Percentiles rank a stretch among this genome's conserved stretches.
Conservation (phyloP, 2,888 invertebrate genomes). For the Galerucella calmariensis region DNA sequence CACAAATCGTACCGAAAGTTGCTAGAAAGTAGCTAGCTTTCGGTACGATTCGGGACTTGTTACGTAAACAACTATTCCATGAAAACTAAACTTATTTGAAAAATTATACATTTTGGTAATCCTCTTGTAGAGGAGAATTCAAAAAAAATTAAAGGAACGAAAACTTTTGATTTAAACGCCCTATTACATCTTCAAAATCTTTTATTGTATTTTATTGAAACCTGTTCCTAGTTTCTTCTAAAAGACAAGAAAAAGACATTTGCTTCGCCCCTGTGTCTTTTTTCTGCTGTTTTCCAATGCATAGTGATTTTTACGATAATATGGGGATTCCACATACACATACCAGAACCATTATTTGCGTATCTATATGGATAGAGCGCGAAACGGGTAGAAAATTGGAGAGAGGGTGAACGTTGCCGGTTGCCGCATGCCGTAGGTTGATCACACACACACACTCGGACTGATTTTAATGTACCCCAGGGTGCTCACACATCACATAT, state of each 20-base stretch:
- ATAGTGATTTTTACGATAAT: conserved; percentile 68
- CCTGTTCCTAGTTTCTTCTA: too few relatives aligned
- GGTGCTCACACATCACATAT: conserved; percentile 56
- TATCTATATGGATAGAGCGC: conserved; percentile 54
- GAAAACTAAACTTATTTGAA: too few relatives aligned
- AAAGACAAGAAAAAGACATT: conserved; percentile 2
- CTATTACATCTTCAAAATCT: too few relatives aligned
- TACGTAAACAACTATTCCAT: too few relatives aligned
- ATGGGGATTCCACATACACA: conserved; percentile 55
- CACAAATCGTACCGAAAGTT: too few relatives aligned
- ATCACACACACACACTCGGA: conserved; percentile 43
- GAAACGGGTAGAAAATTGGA: conserved; percentile 57
- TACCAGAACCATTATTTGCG: conserved; percentile 55
- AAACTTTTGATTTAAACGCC: too few relatives aligned
- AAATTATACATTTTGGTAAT: too few relatives aligned
- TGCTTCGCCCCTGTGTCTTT: conserved; percentile 20
- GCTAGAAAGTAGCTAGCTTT: too few relatives aligned
- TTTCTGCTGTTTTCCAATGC: conserved; percentile 62
- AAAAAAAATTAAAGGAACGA: too few relatives aligned
- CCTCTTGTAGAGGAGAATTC: too few relatives aligned
- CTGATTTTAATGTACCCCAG: conserved; percentile 56
- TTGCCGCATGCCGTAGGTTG: conserved; percentile 21
- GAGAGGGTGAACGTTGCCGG: conserved; percentile 46
- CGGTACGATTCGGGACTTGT: too few relatives aligned
- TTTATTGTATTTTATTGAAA: too few relatives aligned